phyloP scores from a whole-genome alignment of 2,113 vertebrate species.

The Callipepla squamata region DNA sequence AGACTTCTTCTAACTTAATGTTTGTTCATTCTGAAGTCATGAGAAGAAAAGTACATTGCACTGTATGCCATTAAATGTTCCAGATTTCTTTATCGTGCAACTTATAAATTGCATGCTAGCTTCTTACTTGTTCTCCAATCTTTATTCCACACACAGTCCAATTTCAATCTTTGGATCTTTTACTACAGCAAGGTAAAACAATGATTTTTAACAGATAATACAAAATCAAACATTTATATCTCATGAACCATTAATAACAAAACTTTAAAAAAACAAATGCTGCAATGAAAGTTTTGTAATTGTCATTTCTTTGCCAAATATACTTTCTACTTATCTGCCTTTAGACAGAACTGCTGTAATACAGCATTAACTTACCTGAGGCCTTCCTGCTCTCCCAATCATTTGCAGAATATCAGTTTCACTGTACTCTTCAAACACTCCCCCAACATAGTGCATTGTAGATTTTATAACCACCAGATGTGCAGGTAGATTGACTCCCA shows the following conservation, averaged over 20 bases:
- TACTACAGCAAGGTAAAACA: background rate
- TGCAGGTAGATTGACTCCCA: constrained; percentile 98
- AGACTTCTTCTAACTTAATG: background rate
- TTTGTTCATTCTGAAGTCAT: background rate
- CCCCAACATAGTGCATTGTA: constrained; percentile 92
- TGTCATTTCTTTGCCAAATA: background rate
- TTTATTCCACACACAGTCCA: background rate
- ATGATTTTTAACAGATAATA: background rate
- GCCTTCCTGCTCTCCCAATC: constrained; percentile 96
- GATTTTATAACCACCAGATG: constrained; percentile 98
- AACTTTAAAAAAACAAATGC: background rate
- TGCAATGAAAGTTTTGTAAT: background rate
- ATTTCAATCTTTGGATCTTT: background rate
- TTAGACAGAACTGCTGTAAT: constrained; percentile 3
- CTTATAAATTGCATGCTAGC: background rate
- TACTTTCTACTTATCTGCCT: background rate
- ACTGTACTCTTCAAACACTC: constrained; percentile 94
- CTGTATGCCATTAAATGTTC: background rate
- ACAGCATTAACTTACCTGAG: constrained; percentile 83
- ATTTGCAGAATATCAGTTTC: constrained; percentile 97
- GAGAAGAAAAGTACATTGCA: background rate
- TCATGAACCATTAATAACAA: background rate
- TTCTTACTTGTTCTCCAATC: background rate
- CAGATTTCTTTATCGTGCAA: background rate
- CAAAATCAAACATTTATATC: background rate